Evolutionary conservation across 2,113 vertebrate genomes (phyloP).

Genomic region (Anarhynchus alexandrinus): DNA sequence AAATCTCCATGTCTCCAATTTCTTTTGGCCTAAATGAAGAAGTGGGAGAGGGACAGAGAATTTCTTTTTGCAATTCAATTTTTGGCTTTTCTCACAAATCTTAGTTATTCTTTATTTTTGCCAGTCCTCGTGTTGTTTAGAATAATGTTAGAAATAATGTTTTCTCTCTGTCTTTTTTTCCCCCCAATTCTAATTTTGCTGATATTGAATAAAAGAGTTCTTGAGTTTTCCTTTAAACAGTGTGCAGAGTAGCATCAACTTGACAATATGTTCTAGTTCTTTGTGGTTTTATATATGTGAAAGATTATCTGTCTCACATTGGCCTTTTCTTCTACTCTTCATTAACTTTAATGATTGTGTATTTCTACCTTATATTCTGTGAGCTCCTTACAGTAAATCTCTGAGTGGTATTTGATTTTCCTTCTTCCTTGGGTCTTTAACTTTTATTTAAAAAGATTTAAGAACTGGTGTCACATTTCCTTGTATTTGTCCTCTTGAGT

Average conservation of each 20-base stretch:
- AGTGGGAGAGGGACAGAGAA: background rate
- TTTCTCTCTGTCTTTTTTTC: background rate
- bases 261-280: background rate
- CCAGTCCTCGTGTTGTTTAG: background rate
- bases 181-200: background rate
- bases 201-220: background rate
- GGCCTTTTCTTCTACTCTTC: background rate
- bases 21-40: background rate
- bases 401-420: background rate
- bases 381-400: background rate
- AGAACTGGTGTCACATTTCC: background rate
- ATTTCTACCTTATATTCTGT: background rate
- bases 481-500: background rate
- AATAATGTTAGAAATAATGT: background rate
- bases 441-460: background rate
- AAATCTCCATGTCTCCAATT: background rate
- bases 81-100: background rate
- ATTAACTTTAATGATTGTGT: background rate
- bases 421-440: background rate
- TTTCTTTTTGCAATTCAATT: background rate
- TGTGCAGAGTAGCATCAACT: background rate
- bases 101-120: background rate
- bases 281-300: background rate
- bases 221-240: background rate
- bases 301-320: background rate